Conservation (phyloP, 2,113 vertebrate genomes). For the Pangasianodon gigas region DNA sequence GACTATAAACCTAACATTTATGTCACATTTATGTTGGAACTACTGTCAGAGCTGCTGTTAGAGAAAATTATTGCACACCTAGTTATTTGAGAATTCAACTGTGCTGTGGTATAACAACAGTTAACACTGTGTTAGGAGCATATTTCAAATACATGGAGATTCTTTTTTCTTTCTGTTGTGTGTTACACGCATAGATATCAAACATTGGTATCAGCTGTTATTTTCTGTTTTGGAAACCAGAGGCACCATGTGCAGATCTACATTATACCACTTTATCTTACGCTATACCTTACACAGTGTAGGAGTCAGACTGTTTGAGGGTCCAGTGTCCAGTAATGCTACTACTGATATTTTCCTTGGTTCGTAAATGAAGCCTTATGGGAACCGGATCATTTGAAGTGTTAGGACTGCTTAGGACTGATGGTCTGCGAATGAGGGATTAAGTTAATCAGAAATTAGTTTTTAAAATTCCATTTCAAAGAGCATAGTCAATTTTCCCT, state of each 20-base stretch:
- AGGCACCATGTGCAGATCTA: background rate
- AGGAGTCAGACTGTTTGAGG: background rate
- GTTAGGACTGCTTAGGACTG: constrained; percentile 44
- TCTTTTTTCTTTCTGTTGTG: background rate
- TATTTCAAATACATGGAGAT: background rate
- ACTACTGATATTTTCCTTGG: constrained; percentile 11
- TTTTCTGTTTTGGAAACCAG: background rate
- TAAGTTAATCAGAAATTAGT: constrained; percentile 50
- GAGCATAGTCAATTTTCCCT: constrained; percentile 47
- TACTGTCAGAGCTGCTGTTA: background rate
- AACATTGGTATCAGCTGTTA: background rate
- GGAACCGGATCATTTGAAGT: constrained; percentile 39
- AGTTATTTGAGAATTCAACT: background rate
- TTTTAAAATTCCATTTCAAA: constrained; percentile 56
- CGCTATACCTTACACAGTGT: background rate
- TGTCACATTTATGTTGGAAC: background rate
- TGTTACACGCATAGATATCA: background rate
- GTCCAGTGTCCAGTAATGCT: background rate
- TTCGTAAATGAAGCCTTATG: constrained; percentile 33
- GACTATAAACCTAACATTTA: background rate
- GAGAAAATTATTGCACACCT: background rate
- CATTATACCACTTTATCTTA: background rate
- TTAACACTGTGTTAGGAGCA: background rate
- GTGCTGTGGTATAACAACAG: background rate
- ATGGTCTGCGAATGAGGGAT: constrained; percentile 55